A percentile compares a stretch with the other conserved stretches of the same genome.
phyloP scores from a whole-genome alignment of 1,140 invertebrate genomes.

The Aphaenogaster ashmeadi region DNA sequence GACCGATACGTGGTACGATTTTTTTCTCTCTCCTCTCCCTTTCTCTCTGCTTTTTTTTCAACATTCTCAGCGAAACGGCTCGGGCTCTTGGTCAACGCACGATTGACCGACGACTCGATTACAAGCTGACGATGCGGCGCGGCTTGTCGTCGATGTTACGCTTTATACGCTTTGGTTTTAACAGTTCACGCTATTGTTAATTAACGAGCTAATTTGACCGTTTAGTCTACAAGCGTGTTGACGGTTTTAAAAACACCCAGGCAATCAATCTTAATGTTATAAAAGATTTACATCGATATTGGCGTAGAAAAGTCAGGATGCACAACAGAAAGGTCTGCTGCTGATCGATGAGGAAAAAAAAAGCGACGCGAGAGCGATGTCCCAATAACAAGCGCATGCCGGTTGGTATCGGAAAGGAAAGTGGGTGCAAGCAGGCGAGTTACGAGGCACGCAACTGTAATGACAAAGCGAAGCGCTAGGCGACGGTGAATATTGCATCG shows the following conservation, averaged over 20 bases:
- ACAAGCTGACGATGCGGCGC: constrained; percentile 32
- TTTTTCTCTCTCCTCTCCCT: constrained; percentile 14
- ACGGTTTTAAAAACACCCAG: not conserved
- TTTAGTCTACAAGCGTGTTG: not conserved
- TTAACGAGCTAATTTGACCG: not conserved
- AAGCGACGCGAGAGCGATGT: constrained; percentile 30
- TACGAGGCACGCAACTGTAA: constrained; percentile 53
- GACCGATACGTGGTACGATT: constrained; percentile 22
- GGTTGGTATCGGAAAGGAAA: constrained; percentile 51
- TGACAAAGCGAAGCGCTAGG: constrained; percentile 42
- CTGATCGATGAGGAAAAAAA: constrained; percentile 27
- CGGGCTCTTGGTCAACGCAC: constrained; percentile 35
- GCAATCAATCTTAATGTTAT: too few species aligned
- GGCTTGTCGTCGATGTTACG: constrained; percentile 11
- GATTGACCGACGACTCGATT: constrained; percentile 44
- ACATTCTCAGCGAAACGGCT: constrained; percentile 50
- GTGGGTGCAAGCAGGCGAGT: constrained; percentile 22
- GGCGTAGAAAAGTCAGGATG: not conserved
- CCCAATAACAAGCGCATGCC: constrained; percentile 30
- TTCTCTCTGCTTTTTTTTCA: constrained; percentile 5
- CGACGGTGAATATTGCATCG: constrained; percentile 36
- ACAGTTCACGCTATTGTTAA: not conserved
- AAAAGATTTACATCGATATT: not conserved
- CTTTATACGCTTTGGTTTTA: constrained; percentile 20
- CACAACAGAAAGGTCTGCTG: not conserved